Evolutionary conservation across 2,797 vertebrate genomes (phyloP).

Genomic region (Darevskia nairensis): DNA sequence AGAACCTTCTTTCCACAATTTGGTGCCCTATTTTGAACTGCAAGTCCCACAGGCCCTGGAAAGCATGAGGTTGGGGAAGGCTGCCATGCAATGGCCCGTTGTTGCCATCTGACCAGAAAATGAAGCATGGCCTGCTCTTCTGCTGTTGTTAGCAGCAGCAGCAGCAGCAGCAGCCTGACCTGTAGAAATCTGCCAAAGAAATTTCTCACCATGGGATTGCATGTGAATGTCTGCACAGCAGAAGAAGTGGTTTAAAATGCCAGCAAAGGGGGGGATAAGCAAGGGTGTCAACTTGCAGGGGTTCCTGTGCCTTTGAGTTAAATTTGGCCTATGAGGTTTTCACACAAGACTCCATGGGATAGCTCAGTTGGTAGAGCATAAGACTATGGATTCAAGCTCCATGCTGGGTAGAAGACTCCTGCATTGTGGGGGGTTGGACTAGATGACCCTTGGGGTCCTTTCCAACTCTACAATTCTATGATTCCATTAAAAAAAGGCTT

Average conservation of each 20-base stretch:
- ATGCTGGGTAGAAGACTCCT: too few relatives aligned
- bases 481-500: not conserved
- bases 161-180: not conserved
- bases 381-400: too few relatives aligned
- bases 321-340: not conserved
- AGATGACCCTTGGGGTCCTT: too few relatives aligned
- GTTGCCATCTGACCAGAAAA: not conserved
- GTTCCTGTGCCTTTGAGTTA: not conserved
- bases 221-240: not conserved
- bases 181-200: not conserved
- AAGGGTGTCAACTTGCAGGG: not conserved
- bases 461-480: too few relatives aligned
- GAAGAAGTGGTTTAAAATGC: not conserved
- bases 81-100: too few relatives aligned
- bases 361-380: too few relatives aligned
- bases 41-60: too few relatives aligned
- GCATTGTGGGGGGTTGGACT: too few relatives aligned
- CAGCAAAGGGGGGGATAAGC: not conserved
- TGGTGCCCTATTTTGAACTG: too few relatives aligned
- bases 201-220: not conserved
- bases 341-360: not conserved
- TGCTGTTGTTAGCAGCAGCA: not conserved
- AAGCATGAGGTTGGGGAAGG: too few relatives aligned
- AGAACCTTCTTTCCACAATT: too few relatives aligned
- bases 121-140: not conserved